Evolutionary conservation across 2,888 invertebrate species (phyloP).

Genomic region (Nasonia oneida): DNA sequence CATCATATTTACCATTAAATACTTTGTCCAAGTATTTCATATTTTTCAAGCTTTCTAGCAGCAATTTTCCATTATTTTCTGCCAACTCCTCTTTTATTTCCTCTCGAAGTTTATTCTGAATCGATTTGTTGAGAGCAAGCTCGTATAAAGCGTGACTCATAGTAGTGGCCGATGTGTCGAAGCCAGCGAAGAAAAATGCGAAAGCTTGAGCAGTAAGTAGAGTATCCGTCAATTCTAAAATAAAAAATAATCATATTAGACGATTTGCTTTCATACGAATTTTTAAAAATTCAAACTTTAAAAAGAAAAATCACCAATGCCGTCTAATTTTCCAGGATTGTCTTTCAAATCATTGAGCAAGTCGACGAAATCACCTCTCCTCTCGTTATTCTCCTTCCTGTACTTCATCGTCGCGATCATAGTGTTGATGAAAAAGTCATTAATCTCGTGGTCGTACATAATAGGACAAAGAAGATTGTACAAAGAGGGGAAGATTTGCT

Average conservation of each 20-base stretch:
- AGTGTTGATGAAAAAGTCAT: slow-evolving; percentile 72
- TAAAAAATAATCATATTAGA: background rate
- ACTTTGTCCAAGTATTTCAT: slow-evolving; percentile 79
- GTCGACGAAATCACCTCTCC: slow-evolving; percentile 79
- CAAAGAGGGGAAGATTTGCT: slow-evolving; percentile 66
- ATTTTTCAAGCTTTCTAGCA: slow-evolving; percentile 76
- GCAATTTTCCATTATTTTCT: slow-evolving; percentile 72
- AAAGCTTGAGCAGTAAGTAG: slow-evolving; percentile 77
- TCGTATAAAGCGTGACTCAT: slow-evolving; percentile 78
- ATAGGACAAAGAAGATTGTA: slow-evolving; percentile 66
- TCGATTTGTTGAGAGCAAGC: slow-evolving; percentile 76
- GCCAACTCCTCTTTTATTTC: slow-evolving; percentile 74
- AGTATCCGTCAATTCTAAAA: slow-evolving; percentile 73
- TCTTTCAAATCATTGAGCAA: slow-evolving; percentile 74
- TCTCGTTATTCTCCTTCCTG: slow-evolving; percentile 75
- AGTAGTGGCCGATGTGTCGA: slow-evolving; percentile 79
- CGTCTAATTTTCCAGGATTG: slow-evolving; percentile 64
- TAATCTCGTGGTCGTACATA: slow-evolving; percentile 66
- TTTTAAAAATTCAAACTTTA: background rate
- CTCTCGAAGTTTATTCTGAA: slow-evolving; percentile 76
- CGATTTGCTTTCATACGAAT: background rate
- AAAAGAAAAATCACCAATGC: slow-evolving; percentile 40
- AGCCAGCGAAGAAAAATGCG: slow-evolving; percentile 79
- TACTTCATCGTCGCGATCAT: slow-evolving; percentile 74
- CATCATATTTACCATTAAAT: slow-evolving; percentile 70